Evolutionary conservation across 2,888 invertebrate genomes (phyloP).

Genomic region (Hirtodrosophila alboralis): DNA sequence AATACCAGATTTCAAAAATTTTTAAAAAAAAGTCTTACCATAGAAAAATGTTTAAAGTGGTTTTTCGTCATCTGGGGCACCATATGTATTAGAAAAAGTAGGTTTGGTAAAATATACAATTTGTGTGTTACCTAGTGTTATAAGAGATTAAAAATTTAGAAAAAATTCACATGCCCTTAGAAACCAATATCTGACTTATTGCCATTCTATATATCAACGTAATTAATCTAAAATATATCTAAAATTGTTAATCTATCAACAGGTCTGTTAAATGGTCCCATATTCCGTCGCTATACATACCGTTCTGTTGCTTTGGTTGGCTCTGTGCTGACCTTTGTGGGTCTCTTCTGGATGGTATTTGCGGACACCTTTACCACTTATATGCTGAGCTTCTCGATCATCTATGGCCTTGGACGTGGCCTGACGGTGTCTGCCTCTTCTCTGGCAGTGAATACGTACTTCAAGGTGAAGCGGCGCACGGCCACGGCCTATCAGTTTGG

Average conservation of each 20-base stretch:
- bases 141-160: too few relatives aligned
- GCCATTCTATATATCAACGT: too few relatives aligned
- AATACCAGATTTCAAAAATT: too few relatives aligned
- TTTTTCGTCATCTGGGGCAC: too few relatives aligned
- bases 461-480: slow-evolving; percentile 88
- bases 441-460: slow-evolving; percentile 90
- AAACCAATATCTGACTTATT: too few relatives aligned
- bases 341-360: slow-evolving; percentile 87
- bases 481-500: slow-evolving; percentile 90
- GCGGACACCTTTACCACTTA: slow-evolving; percentile 87
- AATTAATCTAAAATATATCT: background rate
- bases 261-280: slow-evolving; percentile 88
- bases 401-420: slow-evolving; percentile 86
- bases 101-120: too few relatives aligned
- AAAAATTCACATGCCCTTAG: too few relatives aligned
- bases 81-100: too few relatives aligned
- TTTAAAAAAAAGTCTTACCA: too few relatives aligned
- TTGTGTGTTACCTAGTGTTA: too few relatives aligned
- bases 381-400: slow-evolving; percentile 81
- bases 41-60: too few relatives aligned
- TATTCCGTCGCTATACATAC: slow-evolving; percentile 88
- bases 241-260: background rate
- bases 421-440: slow-evolving; percentile 89
- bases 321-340: slow-evolving; percentile 86
- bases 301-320: slow-evolving; percentile 88